Base-by-base conservation (phyloP, 2,113 vertebrate genomes). In the Prietella phreatophila region DNA sequence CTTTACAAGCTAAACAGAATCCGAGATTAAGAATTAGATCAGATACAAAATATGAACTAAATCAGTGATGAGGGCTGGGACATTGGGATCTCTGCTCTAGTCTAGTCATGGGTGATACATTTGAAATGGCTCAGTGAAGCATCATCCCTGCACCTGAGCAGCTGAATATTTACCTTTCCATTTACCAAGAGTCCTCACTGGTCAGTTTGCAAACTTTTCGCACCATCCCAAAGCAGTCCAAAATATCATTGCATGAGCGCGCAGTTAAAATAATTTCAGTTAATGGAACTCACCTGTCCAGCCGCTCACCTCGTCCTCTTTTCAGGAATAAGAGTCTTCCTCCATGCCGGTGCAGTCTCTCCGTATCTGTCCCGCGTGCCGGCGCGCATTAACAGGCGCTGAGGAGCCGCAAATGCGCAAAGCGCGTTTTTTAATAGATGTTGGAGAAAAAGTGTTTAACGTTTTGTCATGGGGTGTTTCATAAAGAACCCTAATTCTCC, bases 361-460 rank as follows among this genome's bases (percentile, higher is more conserved):
- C 71, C 2, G 58, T 56, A 67, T 50, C 58, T 88, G 73, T 88
- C 71, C 87, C 81, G 86, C 53, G 55, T 84, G 65, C 81, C 73
- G 69, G 71, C 76, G 83, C 71, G 82, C 87, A 53, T 3, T 65
- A 55, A 83, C 82, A 56, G 15, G 42, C 60, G 39, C 81, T 39
- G 25, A 58, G 20, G 7, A 69, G 67, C n/a, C 39, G 22, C 71
- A 75, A 71, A 75, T 75, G 53, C 84, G 71, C 36, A 85, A 58
- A 56, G 50, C 33, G 47, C 63, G 19, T 55, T 84, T 75, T 27
- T 33, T 13, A 15, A 55, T 8, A 58, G 20, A 81, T 92, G 90
- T 58, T 75, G 83, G 19, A 61, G 55, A 92, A 6, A 92, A 93
- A 89, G 93, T 81, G 53, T 58, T 22, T 39, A 25, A 22, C 9